These are phyloP conservation scores for Sphenopsis melanotis DNA, from an alignment of 2,797 vertebrate species.

Conservation along the genomic window DNA sequence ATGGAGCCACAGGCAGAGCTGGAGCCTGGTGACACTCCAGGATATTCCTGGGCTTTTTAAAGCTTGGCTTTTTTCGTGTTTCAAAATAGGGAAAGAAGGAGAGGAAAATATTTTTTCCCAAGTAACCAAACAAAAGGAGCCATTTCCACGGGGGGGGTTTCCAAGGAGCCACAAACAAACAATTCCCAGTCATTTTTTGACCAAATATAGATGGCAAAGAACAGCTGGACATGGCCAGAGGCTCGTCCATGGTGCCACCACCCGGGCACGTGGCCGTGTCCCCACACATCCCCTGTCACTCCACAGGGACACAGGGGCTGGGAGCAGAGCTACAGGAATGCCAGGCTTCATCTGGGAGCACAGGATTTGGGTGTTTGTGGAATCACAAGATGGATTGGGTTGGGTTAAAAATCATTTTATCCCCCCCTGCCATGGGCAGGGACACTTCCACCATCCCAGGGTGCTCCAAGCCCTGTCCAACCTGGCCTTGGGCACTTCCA, in stretches of 20 bases:
- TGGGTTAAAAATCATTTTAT: neutral
- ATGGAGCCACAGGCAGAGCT: neutral
- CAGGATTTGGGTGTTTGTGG: neutral
- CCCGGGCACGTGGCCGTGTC: neutral
- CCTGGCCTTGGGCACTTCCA: neutral
- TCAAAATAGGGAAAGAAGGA: slow-evolving; percentile 3
- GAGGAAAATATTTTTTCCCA: neutral
- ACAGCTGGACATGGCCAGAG: neutral
- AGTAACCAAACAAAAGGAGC: slow-evolving; percentile 50
- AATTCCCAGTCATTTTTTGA: neutral
- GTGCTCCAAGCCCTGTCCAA: accelerated
- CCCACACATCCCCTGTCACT: neutral
- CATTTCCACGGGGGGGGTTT: neutral
- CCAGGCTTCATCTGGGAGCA: neutral
- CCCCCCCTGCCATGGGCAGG: neutral
- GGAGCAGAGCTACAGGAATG: neutral
- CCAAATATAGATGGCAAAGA: slow-evolving; percentile 35
- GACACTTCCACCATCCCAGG: neutral
- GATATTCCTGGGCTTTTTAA: neutral
- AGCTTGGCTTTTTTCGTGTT: neutral
- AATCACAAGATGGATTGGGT: neutral
- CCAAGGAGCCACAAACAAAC: slow-evolving; percentile 54
- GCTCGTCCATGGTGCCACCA: neutral
- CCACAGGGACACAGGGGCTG: neutral
- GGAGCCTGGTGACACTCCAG: neutral